Evolutionary conservation across 2,797 vertebrate species (phyloP).

Genomic region (Acomys russatus): DNA sequence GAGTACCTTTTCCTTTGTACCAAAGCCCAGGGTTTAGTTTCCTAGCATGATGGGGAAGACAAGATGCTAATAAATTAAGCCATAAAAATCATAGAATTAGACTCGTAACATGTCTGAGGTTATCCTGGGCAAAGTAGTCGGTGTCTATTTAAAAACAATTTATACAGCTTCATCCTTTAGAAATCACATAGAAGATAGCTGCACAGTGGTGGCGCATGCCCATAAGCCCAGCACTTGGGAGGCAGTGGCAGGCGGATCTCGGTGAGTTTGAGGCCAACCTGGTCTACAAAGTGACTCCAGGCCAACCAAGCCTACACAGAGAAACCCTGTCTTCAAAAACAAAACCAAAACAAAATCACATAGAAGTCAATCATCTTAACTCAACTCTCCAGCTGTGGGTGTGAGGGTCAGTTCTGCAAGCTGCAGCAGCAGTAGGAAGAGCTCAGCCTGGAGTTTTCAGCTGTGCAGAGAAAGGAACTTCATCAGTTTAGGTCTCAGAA

Average conservation of each 20-base stretch:
- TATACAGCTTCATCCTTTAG: neutral
- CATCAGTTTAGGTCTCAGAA: slow-evolving; percentile 17
- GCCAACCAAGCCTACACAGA: too few relatives aligned
- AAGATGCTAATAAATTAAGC: slow-evolving; percentile 8
- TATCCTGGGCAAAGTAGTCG: neutral
- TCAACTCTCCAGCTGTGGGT: neutral
- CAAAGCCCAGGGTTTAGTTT: neutral
- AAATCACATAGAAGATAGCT: neutral
- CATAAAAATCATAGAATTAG: neutral
- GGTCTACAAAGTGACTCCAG: too few relatives aligned
- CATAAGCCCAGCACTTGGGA: too few relatives aligned
- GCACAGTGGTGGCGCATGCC: too few relatives aligned
- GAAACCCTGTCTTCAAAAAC: too few relatives aligned
- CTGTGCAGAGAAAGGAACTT: neutral
- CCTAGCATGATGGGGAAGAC: neutral
- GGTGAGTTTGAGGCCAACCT: too few relatives aligned
- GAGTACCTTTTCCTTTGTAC: neutral
- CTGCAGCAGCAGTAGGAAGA: neutral
- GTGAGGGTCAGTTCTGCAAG: neutral
- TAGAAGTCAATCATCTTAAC: slow-evolving; percentile 4
- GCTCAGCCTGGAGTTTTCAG: neutral
- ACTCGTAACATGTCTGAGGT: neutral
- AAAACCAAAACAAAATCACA: neutral
- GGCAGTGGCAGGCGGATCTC: too few relatives aligned
- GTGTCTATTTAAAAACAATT: neutral